These are phyloP conservation scores for Agonopterix arenella DNA, from an alignment of 2,888 invertebrate genomes.

Conservation along the genomic window DNA sequence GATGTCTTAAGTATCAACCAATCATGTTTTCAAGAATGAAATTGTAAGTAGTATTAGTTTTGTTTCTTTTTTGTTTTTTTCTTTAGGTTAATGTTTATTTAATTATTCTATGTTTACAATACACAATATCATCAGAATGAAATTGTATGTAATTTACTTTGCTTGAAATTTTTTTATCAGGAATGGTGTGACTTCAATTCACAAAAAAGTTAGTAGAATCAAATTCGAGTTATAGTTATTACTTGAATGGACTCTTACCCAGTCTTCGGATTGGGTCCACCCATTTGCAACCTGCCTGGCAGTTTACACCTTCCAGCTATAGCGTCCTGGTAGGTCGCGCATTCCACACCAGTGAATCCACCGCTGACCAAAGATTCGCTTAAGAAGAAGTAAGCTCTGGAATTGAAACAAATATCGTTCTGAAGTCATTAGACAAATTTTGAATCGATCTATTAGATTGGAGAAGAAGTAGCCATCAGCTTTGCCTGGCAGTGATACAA, in stretches of 20 bases:
- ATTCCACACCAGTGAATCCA: conserved; percentile 18
- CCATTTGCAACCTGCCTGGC: conserved; percentile 16
- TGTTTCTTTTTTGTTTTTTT: too few species aligned
- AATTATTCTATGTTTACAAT: too few species aligned
- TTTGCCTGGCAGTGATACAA: too few species aligned
- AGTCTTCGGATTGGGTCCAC: conserved; percentile 20
- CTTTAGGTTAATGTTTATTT: too few species aligned
- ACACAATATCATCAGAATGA: too few species aligned
- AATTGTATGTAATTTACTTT: too few species aligned
- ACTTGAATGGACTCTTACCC: conserved; percentile 13
- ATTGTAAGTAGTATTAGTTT: too few species aligned
- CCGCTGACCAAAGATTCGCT: conserved; percentile 18
- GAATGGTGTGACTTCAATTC: background rate
- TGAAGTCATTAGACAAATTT: background rate
- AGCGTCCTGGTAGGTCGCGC: conserved; percentile 14
- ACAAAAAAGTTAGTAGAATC: background rate
- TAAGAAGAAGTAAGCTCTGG: conserved; percentile 10
- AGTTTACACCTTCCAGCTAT: conserved; percentile 15
- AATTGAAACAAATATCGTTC: background rate
- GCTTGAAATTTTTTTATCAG: background rate
- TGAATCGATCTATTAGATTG: too few species aligned
- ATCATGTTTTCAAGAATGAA: too few species aligned
- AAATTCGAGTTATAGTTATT: background rate
- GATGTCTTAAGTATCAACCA: too few species aligned
- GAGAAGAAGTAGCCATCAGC: too few species aligned